Conservation (phyloP, 1,140 invertebrate genomes). For the Magallana angulata region DNA sequence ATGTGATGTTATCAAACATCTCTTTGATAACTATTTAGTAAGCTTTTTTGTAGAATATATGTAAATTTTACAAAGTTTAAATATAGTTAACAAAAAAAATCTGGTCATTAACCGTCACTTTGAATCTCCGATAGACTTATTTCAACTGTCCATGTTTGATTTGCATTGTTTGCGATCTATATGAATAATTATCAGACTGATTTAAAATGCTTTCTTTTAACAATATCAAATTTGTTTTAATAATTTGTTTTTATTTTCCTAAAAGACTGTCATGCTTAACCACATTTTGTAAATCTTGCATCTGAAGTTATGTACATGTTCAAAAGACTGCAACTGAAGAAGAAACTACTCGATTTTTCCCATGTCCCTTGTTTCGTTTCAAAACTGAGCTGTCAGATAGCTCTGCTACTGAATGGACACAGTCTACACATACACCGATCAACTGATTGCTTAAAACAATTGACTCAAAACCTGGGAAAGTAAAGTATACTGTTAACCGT, state of each 20-base stretch:
- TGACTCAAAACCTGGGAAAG: no score
- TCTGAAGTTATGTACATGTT: no score
- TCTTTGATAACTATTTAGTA: neutral
- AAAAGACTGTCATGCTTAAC: no score
- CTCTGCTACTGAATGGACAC: neutral
- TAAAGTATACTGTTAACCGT: no score
- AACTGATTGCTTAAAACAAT: neutral
- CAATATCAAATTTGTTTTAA: neutral
- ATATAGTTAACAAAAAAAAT: neutral
- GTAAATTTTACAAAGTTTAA: conserved; percentile 17
- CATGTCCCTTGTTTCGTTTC: conserved; percentile 41
- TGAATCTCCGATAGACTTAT: neutral
- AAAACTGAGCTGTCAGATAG: neutral
- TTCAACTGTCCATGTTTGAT: neutral
- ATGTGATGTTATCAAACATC: neutral
- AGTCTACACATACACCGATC: neutral
- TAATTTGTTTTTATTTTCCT: no score
- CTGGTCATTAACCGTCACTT: neutral
- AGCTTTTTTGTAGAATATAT: neutral
- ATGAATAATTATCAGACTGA: conserved; percentile 12
- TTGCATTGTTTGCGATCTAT: neutral
- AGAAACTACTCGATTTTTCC: no score
- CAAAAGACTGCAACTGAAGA: no score
- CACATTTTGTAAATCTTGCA: no score
- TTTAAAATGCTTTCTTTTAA: neutral